phyloP scores from a whole-genome alignment of 2,113 vertebrate species.

The Gallinago media region DNA sequence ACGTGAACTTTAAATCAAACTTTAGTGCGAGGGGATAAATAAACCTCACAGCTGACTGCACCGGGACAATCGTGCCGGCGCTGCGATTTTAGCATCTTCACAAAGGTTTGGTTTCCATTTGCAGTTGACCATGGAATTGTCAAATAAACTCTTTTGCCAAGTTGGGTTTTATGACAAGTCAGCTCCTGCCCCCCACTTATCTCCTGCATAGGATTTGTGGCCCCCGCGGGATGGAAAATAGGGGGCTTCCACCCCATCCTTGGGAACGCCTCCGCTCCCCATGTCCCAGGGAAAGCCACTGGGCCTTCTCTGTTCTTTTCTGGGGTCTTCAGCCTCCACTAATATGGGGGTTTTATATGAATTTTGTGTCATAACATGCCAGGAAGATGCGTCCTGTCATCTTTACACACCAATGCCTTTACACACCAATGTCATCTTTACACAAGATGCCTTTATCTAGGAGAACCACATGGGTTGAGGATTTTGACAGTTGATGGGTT shows the following conservation, averaged over 20 bases:
- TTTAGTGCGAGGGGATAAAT: neutral
- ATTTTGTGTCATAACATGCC: neutral
- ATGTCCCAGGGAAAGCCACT: slow-evolving; percentile 41
- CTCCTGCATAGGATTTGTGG: neutral
- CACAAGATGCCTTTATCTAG: neutral
- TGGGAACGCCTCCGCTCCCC: slow-evolving; percentile 43
- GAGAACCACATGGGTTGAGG: neutral
- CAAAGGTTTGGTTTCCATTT: slow-evolving; percentile 71
- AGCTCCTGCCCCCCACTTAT: neutral
- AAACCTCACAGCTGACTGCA: neutral
- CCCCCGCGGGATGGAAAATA: slow-evolving; percentile 1
- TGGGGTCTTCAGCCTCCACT: neutral
- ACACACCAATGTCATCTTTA: neutral
- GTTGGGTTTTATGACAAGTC: slow-evolving; percentile 29
- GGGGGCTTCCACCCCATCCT: neutral
- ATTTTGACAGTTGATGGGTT: neutral
- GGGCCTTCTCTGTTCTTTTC: neutral
- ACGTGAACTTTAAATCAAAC: slow-evolving; percentile 60
- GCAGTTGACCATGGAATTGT: slow-evolving; percentile 54
- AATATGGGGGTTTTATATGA: neutral
- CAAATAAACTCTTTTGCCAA: slow-evolving; percentile 41
- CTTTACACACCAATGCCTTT: neutral
- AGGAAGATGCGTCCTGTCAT: neutral
- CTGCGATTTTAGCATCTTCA: slow-evolving; percentile 34
- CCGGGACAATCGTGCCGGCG: neutral